These are phyloP conservation scores for Geotrypetes seraphini DNA, from an alignment of 2,797 vertebrate genomes.

Conservation along the genomic window DNA sequence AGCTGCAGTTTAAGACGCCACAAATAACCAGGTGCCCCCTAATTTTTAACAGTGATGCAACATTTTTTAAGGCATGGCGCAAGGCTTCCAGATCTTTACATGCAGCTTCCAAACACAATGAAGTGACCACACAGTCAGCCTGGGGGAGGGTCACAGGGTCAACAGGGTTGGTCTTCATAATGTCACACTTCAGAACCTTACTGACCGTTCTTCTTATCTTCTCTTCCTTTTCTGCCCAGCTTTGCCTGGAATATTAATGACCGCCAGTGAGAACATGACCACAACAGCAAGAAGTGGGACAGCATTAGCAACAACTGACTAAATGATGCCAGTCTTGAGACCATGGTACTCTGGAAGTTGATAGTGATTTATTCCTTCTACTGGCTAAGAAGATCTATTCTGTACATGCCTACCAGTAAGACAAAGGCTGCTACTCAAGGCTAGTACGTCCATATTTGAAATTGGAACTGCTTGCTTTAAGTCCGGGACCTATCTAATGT, in stretches of 20 bases:
- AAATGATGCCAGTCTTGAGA: no score
- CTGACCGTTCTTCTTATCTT: slow-evolving; percentile 10
- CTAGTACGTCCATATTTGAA: no score
- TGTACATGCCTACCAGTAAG: no score
- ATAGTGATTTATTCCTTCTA: no score
- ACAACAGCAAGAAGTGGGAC: no score
- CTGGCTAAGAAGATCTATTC: no score
- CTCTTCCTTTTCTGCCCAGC: slow-evolving; percentile 18
- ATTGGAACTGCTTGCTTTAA: no score
- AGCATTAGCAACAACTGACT: no score
- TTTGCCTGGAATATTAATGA: background rate
- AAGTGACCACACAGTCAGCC: slow-evolving; percentile 7
- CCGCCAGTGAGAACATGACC: no score
- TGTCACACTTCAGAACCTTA: slow-evolving; percentile 11
- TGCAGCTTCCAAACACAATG: slow-evolving; percentile 22
- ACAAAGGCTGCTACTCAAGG: no score
- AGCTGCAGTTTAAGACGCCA: slow-evolving; percentile 4
- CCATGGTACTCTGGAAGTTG: no score
- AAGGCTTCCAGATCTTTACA: slow-evolving; percentile 9
- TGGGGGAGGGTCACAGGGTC: slow-evolving; percentile 3
- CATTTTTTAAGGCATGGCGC: slow-evolving; percentile 2
- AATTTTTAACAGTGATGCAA: slow-evolving; percentile 22
- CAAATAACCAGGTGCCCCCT: slow-evolving; percentile 15
- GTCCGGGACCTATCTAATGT: no score
- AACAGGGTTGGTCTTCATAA: slow-evolving; percentile 2